These are phyloP conservation scores for Acronicta leporina DNA, from an alignment of 2,888 invertebrate species.

Conservation along the genomic window DNA sequence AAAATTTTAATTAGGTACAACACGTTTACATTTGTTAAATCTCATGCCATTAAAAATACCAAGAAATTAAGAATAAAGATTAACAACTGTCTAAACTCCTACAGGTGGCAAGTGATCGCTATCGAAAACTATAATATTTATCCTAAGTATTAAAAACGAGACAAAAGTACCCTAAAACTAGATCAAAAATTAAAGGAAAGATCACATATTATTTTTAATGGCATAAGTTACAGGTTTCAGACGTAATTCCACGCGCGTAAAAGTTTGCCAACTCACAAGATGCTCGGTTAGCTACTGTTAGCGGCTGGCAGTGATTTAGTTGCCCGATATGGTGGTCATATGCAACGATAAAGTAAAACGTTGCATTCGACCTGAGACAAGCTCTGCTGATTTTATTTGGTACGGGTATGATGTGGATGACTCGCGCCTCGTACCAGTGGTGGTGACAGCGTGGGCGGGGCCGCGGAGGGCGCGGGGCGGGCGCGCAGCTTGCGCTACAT, in stretches of 20 bases:
- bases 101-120: slow-evolving; percentile 54
- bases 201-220: slow-evolving; percentile 57
- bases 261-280: slow-evolving; percentile 9
- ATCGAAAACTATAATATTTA: slow-evolving; percentile 43
- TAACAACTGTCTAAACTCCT: slow-evolving; percentile 48
- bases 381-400: not conserved
- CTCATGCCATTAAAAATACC: slow-evolving; percentile 63
- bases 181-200: slow-evolving; percentile 30
- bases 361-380: slow-evolving; percentile 11
- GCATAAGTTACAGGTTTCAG: slow-evolving; percentile 49
- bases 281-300: slow-evolving; percentile 1
- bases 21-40: slow-evolving; percentile 52
- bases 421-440: not conserved
- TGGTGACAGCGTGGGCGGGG: slow-evolving; percentile 37
- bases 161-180: slow-evolving; percentile 42
- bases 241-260: slow-evolving; percentile 23
- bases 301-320: slow-evolving; percentile 29
- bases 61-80: slow-evolving; percentile 51
- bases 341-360: too few relatives aligned
- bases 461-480: slow-evolving; percentile 60
- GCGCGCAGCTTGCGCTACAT: slow-evolving; percentile 77
- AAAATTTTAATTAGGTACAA: slow-evolving; percentile 54
- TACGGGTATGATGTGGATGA: not conserved
- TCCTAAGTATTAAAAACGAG: slow-evolving; percentile 44
- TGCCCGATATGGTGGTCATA: slow-evolving; percentile 10